These are phyloP conservation scores for Chunga burmeisteri DNA, from an alignment of 2,113 vertebrate species.

Conservation along the genomic window DNA sequence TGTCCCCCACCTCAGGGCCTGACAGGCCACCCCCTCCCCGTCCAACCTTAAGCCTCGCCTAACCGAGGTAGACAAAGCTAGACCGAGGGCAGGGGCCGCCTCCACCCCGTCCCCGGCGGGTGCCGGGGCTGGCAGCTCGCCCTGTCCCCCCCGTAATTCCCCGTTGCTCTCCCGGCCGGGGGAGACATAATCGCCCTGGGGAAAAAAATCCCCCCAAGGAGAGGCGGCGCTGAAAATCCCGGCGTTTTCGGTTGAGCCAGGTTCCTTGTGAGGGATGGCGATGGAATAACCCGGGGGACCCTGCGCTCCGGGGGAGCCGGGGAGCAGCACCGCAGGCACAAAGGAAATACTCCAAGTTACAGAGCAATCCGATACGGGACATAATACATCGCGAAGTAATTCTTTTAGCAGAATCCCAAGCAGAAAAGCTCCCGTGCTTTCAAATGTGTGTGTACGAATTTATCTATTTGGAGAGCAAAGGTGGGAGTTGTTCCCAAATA, in stretches of 20 bases:
- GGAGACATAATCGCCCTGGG: background rate
- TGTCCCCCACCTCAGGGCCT: background rate
- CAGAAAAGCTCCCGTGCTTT: slow-evolving; percentile 37
- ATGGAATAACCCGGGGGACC: background rate
- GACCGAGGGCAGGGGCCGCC: background rate
- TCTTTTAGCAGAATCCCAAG: slow-evolving; percentile 1
- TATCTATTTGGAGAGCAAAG: background rate
- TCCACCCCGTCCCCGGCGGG: too few species aligned
- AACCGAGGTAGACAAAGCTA: background rate
- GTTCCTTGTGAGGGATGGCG: background rate
- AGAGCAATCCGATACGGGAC: slow-evolving; percentile 27
- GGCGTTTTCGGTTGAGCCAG: background rate
- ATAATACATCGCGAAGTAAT: background rate
- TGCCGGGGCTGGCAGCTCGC: background rate
- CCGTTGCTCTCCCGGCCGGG: background rate
- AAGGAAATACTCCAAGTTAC: slow-evolving; percentile 5
- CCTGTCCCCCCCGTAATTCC: rapidly evolving
- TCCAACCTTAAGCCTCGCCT: background rate
- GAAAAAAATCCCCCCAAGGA: background rate
- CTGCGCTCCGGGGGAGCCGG: background rate
- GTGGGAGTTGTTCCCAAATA: background rate
- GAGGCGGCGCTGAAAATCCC: background rate
- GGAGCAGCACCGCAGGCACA: slow-evolving; percentile 1
- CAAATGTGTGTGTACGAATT: background rate
- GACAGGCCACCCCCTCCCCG: background rate